Conservation (phyloP, 2,113 vertebrate species). For the Lophura nycthemera region DNA sequence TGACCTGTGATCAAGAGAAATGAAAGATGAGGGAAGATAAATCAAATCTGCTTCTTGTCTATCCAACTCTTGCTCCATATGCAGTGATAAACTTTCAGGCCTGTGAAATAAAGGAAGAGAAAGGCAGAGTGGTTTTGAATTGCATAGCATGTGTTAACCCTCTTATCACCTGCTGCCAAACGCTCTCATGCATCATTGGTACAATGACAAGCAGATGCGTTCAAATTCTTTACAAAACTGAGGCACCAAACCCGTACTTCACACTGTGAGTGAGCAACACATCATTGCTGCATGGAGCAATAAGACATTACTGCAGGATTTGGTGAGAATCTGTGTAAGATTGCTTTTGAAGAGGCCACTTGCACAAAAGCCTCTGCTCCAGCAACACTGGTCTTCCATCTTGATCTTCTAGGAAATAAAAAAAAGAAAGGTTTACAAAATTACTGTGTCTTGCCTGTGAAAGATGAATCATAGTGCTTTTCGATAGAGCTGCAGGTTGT, state of each 20-base stretch:
- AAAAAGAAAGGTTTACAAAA: not conserved
- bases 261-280: not conserved
- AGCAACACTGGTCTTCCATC: not conserved
- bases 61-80: not conserved
- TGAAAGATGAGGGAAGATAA: not conserved
- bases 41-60: not conserved
- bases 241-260: not conserved
- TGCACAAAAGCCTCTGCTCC: not conserved
- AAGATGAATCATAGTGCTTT: conserved; percentile 22
- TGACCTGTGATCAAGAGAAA: not conserved
- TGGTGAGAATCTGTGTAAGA: not conserved
- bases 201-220: not conserved
- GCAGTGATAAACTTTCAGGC: not conserved
- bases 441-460: not conserved
- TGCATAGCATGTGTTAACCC: not conserved
- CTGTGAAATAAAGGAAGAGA: not conserved
- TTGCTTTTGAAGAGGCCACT: not conserved
- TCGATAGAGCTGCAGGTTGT: not conserved
- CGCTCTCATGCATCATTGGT: not conserved
- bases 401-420: not conserved
- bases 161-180: not conserved
- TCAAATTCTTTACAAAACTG: not conserved
- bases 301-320: not conserved
- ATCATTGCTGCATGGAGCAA: not conserved
- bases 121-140: not conserved